These are phyloP conservation scores for Phortica magna DNA, from an alignment of 2,888 invertebrate genomes.

Conservation along the genomic window DNA sequence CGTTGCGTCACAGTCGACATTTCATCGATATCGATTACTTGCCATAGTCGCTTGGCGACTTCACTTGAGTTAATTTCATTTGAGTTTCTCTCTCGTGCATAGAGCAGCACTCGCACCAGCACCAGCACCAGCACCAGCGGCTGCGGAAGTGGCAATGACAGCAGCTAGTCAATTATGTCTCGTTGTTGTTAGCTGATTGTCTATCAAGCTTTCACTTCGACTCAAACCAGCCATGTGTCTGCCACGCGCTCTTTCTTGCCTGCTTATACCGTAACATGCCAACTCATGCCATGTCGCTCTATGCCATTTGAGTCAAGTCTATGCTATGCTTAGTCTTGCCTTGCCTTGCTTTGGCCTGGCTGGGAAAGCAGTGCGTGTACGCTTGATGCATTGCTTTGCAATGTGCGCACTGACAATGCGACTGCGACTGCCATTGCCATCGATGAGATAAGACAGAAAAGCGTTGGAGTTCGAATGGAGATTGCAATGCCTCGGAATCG, in stretches of 20 bases:
- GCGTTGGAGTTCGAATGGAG: no score
- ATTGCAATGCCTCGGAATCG: no score
- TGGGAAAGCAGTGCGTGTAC: not conserved
- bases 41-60: not conserved
- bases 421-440: not conserved
- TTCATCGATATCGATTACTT: not conserved
- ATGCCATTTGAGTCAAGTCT: no score
- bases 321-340: no score
- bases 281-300: no score
- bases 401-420: not conserved
- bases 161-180: slow-evolving; percentile 7
- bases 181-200: not conserved
- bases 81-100: not conserved
- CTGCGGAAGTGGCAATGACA: not conserved
- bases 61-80: not conserved
- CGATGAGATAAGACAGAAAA: not conserved
- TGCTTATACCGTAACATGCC: no score
- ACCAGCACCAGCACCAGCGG: not conserved
- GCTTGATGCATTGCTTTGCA: not conserved
- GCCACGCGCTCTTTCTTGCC: no score
- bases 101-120: not conserved
- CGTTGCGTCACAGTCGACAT: not conserved
- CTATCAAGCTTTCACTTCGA: not conserved
- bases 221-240: no score
- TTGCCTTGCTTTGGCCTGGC: no score